Evolutionary conservation across 23 tunicate genomes (phyloP), one percentile per base, ranked within the genome.

Genomic region (Styela clava): DNA sequence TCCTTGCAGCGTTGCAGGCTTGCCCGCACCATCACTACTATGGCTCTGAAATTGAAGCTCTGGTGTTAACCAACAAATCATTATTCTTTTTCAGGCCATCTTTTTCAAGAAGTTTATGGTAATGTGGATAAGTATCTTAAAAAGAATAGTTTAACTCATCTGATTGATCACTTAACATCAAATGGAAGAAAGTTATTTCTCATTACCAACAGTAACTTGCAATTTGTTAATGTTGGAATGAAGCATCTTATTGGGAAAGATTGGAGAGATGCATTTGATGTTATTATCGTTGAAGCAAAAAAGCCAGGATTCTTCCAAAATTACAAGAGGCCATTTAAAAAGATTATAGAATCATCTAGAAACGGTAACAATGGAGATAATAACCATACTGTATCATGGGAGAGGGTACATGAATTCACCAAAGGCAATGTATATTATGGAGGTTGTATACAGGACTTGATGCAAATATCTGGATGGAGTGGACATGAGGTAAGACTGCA

Each of bases 241-340:
- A 28, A 73, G 25, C 91, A 87, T 73, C 35, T 96, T 3, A 35
- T 88, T 31, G 94, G 95, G 1, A 34, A 76, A 23, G 99, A 91
- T 62, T 96, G 99, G 97, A 84, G 73, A 52, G 99, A 96, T 34
- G 97, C 90, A 0, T 96, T 96, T 72, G 97, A 96, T 80, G 87
- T 96, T 26, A 83, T 91, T 9, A 87, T 96, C 24, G 92, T 88
- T 24, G 87, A 96, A 81, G 97, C 99, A 16, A 85, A 86, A 78
- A 96, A 96, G 80, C 99, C 99, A 61, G 30, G 73, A 28, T 96
- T 96, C 65, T 96, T 96, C 79, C 78, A 86, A 22, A 64, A 78
- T 32, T 71, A 82, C 22, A 62, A 64, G 18, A 62, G 94, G 44
- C 89, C 92, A 9, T 91, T 96, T 74, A 82, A 83, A 62, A 52